phyloP scores from a whole-genome alignment of 2,797 vertebrate genomes.

The Poeciliopsis gracilis region DNA sequence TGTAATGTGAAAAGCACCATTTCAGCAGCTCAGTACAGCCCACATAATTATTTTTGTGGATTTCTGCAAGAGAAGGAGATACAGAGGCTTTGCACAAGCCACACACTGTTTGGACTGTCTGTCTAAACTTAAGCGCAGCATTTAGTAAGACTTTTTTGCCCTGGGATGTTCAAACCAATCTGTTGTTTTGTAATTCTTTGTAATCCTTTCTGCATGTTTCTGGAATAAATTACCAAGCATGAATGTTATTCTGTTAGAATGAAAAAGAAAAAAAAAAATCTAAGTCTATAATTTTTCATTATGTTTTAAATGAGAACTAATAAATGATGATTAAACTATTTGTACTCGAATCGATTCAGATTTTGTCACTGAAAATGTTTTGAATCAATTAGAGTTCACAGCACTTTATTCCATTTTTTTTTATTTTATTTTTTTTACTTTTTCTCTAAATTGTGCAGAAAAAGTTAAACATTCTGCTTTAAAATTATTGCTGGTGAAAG shows the following conservation, averaged over 20 bases:
- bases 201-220: constrained; percentile 30
- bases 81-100: constrained; percentile 15
- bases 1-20: constrained; percentile 39
- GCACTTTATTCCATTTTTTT: neutral
- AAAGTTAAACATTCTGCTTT: neutral
- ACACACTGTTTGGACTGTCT: constrained; percentile 9
- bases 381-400: neutral
- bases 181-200: neutral
- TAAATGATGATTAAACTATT: constrained; percentile 43
- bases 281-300: constrained; percentile 39
- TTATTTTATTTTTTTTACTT: neutral
- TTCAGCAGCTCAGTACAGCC: constrained; percentile 20
- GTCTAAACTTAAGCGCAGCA: constrained; percentile 12
- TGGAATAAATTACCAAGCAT: constrained; percentile 56
- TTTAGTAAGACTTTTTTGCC: constrained; percentile 3
- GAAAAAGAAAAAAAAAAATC: constrained; percentile 24
- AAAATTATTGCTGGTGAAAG: neutral
- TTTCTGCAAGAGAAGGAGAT: constrained; percentile 18
- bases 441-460: neutral
- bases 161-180: neutral
- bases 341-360: neutral
- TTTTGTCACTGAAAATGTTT: neutral
- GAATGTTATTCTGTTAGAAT: constrained; percentile 52
- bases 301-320: constrained; percentile 50
- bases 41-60: constrained; percentile 8